Conservation (phyloP, 2,888 invertebrate species). For the Lymantria dispar region DNA sequence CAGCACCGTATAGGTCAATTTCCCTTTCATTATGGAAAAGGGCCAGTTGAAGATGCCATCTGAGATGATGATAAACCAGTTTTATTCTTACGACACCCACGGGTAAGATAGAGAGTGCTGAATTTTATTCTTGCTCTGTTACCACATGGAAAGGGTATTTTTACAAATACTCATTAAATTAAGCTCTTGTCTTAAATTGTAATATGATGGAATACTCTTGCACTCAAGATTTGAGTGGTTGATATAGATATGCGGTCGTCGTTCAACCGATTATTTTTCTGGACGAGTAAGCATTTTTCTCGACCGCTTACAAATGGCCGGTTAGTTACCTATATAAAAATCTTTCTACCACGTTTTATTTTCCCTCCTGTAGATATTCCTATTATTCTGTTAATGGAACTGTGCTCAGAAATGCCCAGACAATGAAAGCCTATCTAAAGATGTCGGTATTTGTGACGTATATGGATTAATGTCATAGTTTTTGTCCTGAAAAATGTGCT, state of each 20-base stretch:
- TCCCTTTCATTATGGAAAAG: too few species aligned
- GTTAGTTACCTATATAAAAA: constrained; percentile 67
- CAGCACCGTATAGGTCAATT: too few species aligned
- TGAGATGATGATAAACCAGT: too few species aligned
- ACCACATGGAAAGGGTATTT: too few species aligned
- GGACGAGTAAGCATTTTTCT: constrained; percentile 72
- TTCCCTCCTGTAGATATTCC: constrained; percentile 64
- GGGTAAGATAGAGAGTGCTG: too few species aligned
- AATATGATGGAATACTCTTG: neutral
- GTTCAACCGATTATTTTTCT: constrained; percentile 68
- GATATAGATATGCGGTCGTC: constrained; percentile 30
- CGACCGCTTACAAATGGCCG: constrained; percentile 75
- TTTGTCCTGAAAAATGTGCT: constrained; percentile 3
- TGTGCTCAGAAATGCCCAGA: constrained; percentile 62
- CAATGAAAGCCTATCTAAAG: constrained; percentile 56
- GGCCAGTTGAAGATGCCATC: too few species aligned
- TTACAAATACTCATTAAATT: neutral
- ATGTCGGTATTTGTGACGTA: constrained; percentile 40
- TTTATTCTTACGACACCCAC: too few species aligned
- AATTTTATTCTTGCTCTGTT: too few species aligned
- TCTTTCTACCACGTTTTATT: constrained; percentile 69
- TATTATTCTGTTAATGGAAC: constrained; percentile 75
- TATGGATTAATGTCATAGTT: constrained; percentile 20
- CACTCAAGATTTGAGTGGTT: constrained; percentile 7
- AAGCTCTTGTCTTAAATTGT: neutral